Percentiles rank a stretch among this genome's conserved stretches.
Conservation (phyloP, 2,797 vertebrate species). For the Miichthys miiuy region DNA sequence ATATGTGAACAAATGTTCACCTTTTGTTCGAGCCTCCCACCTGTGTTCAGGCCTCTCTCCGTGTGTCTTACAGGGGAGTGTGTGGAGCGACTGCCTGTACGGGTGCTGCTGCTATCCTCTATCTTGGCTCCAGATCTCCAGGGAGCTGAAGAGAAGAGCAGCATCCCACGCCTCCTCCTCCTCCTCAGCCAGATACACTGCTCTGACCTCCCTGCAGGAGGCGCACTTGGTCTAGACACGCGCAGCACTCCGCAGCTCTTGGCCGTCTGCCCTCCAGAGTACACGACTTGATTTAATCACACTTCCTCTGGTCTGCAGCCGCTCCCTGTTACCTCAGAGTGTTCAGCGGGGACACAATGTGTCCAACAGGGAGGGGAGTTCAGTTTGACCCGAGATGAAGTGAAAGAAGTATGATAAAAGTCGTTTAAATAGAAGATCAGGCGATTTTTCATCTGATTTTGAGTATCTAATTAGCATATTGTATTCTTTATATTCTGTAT, state of each 20-base stretch:
- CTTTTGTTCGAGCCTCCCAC: slow-evolving; percentile 66
- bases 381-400: slow-evolving; percentile 28
- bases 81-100: slow-evolving; percentile 83
- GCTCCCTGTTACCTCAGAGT: slow-evolving; percentile 48
- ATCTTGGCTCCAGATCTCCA: slow-evolving; percentile 85
- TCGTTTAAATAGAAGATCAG: background rate
- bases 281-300: slow-evolving; percentile 66
- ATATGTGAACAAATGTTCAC: slow-evolving; percentile 56
- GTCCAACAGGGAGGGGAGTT: slow-evolving; percentile 22
- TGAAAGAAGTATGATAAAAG: slow-evolving; percentile 20
- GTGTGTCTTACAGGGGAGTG: slow-evolving; percentile 73
- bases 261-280: slow-evolving; percentile 38
- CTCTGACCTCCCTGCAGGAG: slow-evolving; percentile 74
- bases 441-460: background rate
- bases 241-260: background rate
- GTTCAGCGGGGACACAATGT: slow-evolving; percentile 42
- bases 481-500: background rate
- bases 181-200: slow-evolving; percentile 64
- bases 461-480: background rate
- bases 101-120: slow-evolving; percentile 84
- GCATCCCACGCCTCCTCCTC: slow-evolving; percentile 68
- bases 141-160: slow-evolving; percentile 82
- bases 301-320: slow-evolving; percentile 56
- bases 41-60: slow-evolving; percentile 44
- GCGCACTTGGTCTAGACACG: slow-evolving; percentile 76